phyloP scores from a whole-genome alignment of 92 coral and sea anemone genomes.

The Porites lobata region DNA sequence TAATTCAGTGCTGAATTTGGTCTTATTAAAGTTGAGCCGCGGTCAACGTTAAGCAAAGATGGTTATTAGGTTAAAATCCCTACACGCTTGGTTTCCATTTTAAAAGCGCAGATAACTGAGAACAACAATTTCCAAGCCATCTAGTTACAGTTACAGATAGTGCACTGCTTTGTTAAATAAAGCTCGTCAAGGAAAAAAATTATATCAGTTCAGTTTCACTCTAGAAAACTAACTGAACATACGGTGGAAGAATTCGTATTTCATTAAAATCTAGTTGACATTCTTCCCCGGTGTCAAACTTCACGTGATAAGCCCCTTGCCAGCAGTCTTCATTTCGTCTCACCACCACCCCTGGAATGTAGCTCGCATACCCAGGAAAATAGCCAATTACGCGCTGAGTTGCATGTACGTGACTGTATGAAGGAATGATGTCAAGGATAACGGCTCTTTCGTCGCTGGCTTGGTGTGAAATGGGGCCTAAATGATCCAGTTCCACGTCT shows the following conservation, averaged over 20 bases:
- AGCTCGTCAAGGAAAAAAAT: no score
- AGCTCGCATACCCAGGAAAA: constrained; percentile 38
- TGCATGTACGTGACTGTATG: constrained; percentile 33
- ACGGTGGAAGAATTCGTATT: constrained; percentile 37
- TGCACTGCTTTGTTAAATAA: no score
- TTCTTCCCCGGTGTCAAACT: constrained; percentile 37
- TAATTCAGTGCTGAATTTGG: no score
- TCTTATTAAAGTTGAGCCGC: no score
- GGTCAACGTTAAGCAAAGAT: no score
- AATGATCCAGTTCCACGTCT: constrained; percentile 40
- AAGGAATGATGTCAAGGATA: constrained; percentile 36
- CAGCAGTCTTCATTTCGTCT: constrained; percentile 11
- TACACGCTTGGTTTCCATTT: no score
- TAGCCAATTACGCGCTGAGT: constrained; percentile 61
- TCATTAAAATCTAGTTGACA: constrained; percentile 35
- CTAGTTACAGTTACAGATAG: no score
- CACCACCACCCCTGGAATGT: constrained; percentile 25
- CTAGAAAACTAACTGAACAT: constrained; percentile 3
- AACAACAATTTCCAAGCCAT: no score
- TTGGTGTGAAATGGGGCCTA: constrained; percentile 38
- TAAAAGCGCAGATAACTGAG: no score
- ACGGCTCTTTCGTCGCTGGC: constrained; percentile 46
- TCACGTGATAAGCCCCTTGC: constrained; percentile 23
- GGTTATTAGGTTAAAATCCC: no score
- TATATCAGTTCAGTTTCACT: no score